Evolutionary conservation across 2,888 invertebrate species (phyloP).

Genomic region (Synanthedon myopaeformis): DNA sequence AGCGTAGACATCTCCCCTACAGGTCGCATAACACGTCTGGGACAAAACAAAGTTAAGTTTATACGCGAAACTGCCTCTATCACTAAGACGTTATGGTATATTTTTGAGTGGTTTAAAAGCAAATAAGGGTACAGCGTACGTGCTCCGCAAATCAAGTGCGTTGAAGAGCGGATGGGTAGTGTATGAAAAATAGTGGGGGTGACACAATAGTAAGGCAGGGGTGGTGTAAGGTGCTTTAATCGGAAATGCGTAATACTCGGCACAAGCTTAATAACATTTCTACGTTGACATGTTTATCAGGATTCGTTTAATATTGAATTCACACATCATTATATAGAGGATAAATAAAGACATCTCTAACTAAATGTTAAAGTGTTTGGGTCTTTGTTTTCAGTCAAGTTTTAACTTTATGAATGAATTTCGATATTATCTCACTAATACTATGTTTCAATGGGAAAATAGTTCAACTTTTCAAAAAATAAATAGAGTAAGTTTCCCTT

Average conservation of each 20-base stretch:
- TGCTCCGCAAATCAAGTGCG: slow-evolving; percentile 67
- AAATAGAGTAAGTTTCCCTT: too few relatives aligned
- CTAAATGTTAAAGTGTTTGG: too few relatives aligned
- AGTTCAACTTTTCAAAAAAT: too few relatives aligned
- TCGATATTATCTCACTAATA: too few relatives aligned
- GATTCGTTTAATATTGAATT: too few relatives aligned
- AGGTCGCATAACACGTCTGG: slow-evolving; percentile 35
- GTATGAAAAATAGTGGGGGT: slow-evolving; percentile 66
- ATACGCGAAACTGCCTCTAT: slow-evolving; percentile 19
- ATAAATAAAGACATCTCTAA: too few relatives aligned
- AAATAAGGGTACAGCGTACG: slow-evolving; percentile 29
- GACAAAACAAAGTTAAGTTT: slow-evolving; percentile 22
- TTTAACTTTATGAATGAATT: too few relatives aligned
- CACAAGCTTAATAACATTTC: not conserved
- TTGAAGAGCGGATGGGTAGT: slow-evolving; percentile 61
- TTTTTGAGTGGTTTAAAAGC: slow-evolving; percentile 14
- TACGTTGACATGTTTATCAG: too few relatives aligned
- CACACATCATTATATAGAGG: too few relatives aligned
- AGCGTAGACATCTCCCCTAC: slow-evolving; percentile 53
- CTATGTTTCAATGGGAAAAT: too few relatives aligned
- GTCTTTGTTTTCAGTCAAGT: too few relatives aligned
- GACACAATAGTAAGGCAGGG: slow-evolving; percentile 48
- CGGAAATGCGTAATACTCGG: slow-evolving; percentile 35
- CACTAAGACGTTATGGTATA: slow-evolving; percentile 26
- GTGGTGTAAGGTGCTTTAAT: slow-evolving; percentile 54